Conservation (phyloP, 2,888 invertebrate genomes). For the Xanthostigma xanthostigma region DNA sequence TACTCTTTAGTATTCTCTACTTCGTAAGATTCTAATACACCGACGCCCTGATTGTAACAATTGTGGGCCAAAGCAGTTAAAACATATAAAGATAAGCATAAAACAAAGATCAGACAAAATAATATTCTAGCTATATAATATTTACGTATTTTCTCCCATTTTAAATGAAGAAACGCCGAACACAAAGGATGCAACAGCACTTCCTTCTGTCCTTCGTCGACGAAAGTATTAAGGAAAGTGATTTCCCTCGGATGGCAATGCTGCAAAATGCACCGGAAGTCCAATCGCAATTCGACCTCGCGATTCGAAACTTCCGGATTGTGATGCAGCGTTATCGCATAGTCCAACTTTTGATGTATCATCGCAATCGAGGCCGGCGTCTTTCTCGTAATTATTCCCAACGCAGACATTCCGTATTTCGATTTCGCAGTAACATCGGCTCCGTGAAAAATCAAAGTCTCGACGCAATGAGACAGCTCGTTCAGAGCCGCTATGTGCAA, state of each 20-base stretch:
- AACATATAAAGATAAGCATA: slow-evolving; percentile 68
- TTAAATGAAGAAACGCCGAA: slow-evolving; percentile 73
- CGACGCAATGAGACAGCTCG: slow-evolving; percentile 71
- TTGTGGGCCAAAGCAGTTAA: slow-evolving; percentile 70
- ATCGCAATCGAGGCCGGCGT: slow-evolving; percentile 74
- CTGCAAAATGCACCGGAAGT: slow-evolving; percentile 68
- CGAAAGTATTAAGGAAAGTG: slow-evolving; percentile 71
- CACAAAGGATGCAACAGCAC: slow-evolving; percentile 74
- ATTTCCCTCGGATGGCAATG: slow-evolving; percentile 75
- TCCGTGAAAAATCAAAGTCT: slow-evolving; percentile 67
- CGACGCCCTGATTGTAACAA: slow-evolving; percentile 68
- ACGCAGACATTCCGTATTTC: slow-evolving; percentile 71
- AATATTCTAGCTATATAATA: slow-evolving; percentile 69
- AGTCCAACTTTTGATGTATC: slow-evolving; percentile 67
- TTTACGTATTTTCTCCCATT: slow-evolving; percentile 82
- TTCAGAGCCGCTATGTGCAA: slow-evolving; percentile 75
- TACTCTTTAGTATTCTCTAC: slow-evolving; percentile 56
- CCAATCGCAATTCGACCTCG: slow-evolving; percentile 67
- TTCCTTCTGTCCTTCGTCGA: slow-evolving; percentile 79
- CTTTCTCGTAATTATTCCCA: slow-evolving; percentile 73
- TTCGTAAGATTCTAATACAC: slow-evolving; percentile 35
- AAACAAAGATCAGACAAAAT: slow-evolving; percentile 63
- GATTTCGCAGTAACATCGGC: slow-evolving; percentile 82
- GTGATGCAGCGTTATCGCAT: slow-evolving; percentile 63
- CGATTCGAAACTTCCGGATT: slow-evolving; percentile 61